These are phyloP conservation scores for Brachionus asplanchnoidis DNA, from an alignment of 1,140 invertebrate species.

Conservation along the genomic window DNA sequence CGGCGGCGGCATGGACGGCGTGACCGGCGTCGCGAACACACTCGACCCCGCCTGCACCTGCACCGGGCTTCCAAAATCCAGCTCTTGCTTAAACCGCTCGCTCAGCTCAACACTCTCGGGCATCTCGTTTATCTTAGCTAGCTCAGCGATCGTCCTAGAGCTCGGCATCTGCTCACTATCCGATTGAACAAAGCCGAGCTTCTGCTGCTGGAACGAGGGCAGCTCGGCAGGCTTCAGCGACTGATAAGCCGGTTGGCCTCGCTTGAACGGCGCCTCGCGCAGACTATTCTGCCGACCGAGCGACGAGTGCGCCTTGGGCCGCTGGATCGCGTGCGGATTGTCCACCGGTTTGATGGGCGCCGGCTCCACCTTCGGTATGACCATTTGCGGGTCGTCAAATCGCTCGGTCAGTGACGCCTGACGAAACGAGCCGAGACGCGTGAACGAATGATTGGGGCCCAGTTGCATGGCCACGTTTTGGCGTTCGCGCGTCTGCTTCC, in stretches of 20 bases:
- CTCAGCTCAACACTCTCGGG: background rate
- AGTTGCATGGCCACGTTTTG: conserved; percentile 72
- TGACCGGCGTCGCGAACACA: background rate
- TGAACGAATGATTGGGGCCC: conserved; percentile 89
- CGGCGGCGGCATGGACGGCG: background rate
- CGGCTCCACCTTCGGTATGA: conserved; percentile 13
- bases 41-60: background rate
- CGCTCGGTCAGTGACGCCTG: conserved; percentile 72
- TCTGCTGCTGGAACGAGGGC: conserved; percentile 27
- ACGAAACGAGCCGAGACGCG: conserved; percentile 82
- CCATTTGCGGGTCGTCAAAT: conserved; percentile 62
- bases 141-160: background rate
- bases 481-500: conserved; percentile 93
- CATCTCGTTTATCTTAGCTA: background rate
- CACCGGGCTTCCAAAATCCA: background rate
- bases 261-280: conserved; percentile 8
- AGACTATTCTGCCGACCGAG: background rate
- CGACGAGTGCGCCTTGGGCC: background rate
- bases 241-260: background rate
- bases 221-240: background rate
- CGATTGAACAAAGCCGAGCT: background rate
- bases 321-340: conserved; percentile 26
- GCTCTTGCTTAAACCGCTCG: background rate
- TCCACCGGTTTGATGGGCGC: background rate
- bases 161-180: background rate